A percentile compares a stretch with the other conserved stretches of the same genome.
Evolutionary conservation across 2,797 vertebrate genomes (phyloP).

Genomic region (Cyprinella venusta): DNA sequence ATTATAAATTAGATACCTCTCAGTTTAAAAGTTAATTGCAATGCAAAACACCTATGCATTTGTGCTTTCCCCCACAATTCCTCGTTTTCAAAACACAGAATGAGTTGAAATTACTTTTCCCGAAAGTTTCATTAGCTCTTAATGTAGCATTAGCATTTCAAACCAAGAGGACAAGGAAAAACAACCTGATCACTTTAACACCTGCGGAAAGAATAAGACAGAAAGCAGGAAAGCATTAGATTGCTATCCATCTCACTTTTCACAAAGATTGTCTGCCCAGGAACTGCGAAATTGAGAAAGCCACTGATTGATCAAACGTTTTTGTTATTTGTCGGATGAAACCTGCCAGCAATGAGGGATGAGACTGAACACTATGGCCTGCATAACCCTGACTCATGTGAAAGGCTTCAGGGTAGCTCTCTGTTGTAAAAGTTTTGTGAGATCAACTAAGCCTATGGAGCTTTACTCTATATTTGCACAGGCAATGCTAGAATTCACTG

Average conservation of each 20-base stretch:
- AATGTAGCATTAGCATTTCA: constrained; percentile 19
- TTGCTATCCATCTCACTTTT: constrained; percentile 54
- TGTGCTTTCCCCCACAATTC: not conserved
- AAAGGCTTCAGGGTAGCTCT: not conserved
- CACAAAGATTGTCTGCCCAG: constrained; percentile 32
- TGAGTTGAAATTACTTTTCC: constrained; percentile 24
- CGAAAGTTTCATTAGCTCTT: constrained; percentile 29
- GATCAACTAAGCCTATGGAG: not conserved
- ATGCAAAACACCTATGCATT: constrained; percentile 1
- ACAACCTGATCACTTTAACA: constrained; percentile 43
- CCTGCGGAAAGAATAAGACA: constrained; percentile 30
- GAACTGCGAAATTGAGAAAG: constrained; percentile 30
- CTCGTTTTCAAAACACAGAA: constrained; percentile 15
- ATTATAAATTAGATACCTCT: not conserved
- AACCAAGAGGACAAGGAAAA: constrained; percentile 13
- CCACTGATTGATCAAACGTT: constrained; percentile 38
- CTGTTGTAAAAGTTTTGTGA: not conserved
- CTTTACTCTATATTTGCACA: not conserved
- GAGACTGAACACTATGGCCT: constrained; percentile 3
- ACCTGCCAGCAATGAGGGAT: constrained; percentile 7
- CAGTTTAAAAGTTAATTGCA: constrained; percentile 5
- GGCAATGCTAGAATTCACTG: not conserved
- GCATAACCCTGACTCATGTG: constrained; percentile 15
- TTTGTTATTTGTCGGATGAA: constrained; percentile 32
- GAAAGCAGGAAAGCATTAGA: constrained; percentile 29